Percentiles rank a stretch among this genome's conserved stretches.
Evolutionary conservation across 2,113 vertebrate species (phyloP).

Genomic region (Rhodinocichla rosea): DNA sequence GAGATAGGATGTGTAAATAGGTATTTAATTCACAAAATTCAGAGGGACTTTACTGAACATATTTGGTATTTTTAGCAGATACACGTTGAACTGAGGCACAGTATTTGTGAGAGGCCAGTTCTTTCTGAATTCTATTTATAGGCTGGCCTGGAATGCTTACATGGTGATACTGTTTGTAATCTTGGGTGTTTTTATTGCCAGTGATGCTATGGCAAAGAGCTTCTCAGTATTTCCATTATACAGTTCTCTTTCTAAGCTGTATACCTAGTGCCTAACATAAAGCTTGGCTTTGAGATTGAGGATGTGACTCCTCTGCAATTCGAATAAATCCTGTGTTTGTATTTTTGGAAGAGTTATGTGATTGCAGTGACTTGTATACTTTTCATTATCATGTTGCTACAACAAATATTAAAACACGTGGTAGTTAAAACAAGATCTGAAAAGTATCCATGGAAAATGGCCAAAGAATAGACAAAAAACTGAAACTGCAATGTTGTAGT

Average conservation of each 20-base stretch:
- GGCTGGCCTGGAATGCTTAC: slow-evolving; percentile 31
- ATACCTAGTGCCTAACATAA: neutral
- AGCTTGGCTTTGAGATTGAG: neutral
- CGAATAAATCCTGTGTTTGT: neutral
- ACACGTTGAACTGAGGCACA: neutral
- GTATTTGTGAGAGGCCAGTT: neutral
- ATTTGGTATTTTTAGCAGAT: neutral
- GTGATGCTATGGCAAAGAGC: slow-evolving; percentile 2
- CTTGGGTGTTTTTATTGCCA: slow-evolving; percentile 40
- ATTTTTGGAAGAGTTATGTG: neutral
- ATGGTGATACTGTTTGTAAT: slow-evolving; percentile 37
- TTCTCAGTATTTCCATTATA: slow-evolving; percentile 35
- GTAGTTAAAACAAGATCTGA: neutral
- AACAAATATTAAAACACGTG: neutral
- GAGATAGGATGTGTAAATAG: neutral
- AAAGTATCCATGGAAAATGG: neutral
- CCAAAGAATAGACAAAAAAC: neutral
- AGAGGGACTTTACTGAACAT: neutral
- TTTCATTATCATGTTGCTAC: slow-evolving; percentile 20
- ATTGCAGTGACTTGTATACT: neutral
- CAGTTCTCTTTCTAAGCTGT: neutral
- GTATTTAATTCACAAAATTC: neutral
- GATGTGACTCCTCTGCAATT: neutral
- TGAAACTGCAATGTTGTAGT: neutral
- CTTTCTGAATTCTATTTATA: slow-evolving; percentile 48